Percentiles rank a stretch among this genome's conserved stretches.
Conservation (phyloP, 30 jellyfish, hydroid and myxozoan genomes). For the Aurelia aurita region DNA sequence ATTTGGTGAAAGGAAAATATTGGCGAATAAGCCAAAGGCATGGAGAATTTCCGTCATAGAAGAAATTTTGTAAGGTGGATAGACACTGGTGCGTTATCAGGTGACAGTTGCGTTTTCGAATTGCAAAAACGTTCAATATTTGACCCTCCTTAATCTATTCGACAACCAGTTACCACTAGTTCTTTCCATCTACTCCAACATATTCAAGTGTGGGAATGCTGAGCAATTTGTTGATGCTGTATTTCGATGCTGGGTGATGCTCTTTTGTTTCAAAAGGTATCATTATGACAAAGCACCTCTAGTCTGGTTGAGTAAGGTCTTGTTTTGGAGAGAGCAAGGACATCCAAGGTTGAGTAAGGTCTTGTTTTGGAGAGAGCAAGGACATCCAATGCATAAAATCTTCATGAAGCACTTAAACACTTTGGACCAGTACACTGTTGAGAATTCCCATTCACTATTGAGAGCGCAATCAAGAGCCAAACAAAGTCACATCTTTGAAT, state of each 20-base stretch:
- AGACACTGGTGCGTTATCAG: neutral
- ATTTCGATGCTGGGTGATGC: constrained; percentile 19
- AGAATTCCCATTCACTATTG: constrained; percentile 21
- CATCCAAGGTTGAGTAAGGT: too few species aligned
- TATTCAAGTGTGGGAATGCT: constrained; percentile 1
- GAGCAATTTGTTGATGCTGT: neutral
- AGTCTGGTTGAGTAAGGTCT: constrained; percentile 2
- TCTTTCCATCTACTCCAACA: constrained; percentile 13
- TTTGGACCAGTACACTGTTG: constrained; percentile 17
- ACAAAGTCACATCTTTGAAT: too few species aligned
- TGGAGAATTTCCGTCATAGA: constrained; percentile 51
- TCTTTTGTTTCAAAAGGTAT: constrained; percentile 18
- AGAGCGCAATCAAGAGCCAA: too few species aligned
- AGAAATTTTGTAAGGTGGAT: too few species aligned
- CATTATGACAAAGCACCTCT: constrained; percentile 10
- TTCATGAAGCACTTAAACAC: neutral
- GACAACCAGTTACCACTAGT: constrained; percentile 30
- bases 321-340: too few species aligned
- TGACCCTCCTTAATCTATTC: neutral
- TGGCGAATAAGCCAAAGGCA: constrained; percentile 12
- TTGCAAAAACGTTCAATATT: constrained; percentile 5
- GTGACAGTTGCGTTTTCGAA: neutral
- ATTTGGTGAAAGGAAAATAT: constrained; percentile 27
- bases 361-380: constrained; percentile 1
- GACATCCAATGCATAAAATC: neutral